phyloP scores from a whole-genome alignment of 2,888 invertebrate species.

The Hirudinaria manillensis region DNA sequence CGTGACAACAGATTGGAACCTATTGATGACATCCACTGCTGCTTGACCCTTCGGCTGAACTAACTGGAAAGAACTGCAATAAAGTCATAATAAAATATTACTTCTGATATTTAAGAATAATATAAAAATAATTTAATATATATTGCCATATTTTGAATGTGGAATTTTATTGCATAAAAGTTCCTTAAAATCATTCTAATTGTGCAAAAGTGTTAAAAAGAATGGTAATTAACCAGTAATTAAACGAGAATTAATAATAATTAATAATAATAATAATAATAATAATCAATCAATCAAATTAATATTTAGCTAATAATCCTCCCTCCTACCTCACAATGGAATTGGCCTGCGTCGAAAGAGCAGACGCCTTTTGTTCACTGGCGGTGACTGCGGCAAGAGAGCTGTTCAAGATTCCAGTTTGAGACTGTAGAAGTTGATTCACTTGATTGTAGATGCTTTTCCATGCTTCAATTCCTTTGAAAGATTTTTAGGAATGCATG shows the following conservation, averaged over 20 bases:
- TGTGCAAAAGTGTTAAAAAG: no score
- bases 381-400: background rate
- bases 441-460: background rate
- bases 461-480: slow-evolving; percentile 15
- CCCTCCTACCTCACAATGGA: background rate
- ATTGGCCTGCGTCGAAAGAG: slow-evolving; percentile 14
- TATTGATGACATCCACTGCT: slow-evolving; percentile 41
- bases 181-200: no score
- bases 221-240: no score
- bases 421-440: background rate
- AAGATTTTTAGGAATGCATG: background rate
- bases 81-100: slow-evolving; percentile 1
- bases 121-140: no score
- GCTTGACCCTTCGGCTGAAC: slow-evolving; percentile 39
- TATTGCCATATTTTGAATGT: no score
- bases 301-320: no score
- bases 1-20: slow-evolving; percentile 37
- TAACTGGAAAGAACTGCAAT: slow-evolving; percentile 38
- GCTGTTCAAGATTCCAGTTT: background rate
- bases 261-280: no score
- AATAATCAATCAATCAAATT: no score
- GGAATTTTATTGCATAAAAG: no score
- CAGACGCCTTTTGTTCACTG: slow-evolving; percentile 3
- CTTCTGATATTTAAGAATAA: no score
- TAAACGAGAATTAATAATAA: no score